Evolutionary conservation across 2,888 invertebrate genomes (phyloP), one percentile per base, ranked within the genome.

Genomic region (Carabus problematicus): DNA sequence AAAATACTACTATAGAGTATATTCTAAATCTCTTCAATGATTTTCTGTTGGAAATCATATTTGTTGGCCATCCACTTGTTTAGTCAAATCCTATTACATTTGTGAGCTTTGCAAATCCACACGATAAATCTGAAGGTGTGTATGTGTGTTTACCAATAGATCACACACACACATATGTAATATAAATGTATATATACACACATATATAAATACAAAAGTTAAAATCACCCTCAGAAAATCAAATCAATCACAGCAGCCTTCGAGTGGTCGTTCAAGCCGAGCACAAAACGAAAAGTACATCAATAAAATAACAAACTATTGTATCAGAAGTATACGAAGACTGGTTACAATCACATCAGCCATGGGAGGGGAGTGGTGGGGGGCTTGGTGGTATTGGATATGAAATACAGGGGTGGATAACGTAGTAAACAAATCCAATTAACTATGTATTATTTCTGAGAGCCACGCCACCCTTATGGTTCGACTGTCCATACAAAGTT

Each of bases 381-480:
- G 55, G 11, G 3, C 4, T 29, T 16, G 55, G 1, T 11, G 39
- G 55, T 14, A 19, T n/a, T 19, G 56, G 39, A 12, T 18, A 39
- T 39, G 56, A n/a, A 39, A 14, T 45, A 52, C 39, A 29, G 43
- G 58, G 41, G 43, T 40, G 67, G 39, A 7, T 19, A 16, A 19
- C 19, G 52, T 11, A 19, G 52, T 79, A 80, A 79, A 80, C 79
- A 80, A 80, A 80, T 80, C 80, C 80, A 80, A 80, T 80, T 80
- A 80, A 79, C 78, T 77, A 75, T 77, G 79, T 79, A 80, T 80
- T 79, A 79, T 79, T 79, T 78, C 78, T 79, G 79, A 78, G 78
- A 79, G 76, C 67, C 29, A 39, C 43, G 55, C 42, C 11, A 16
- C 12, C 52, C 52, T 16, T 2, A 14, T 14, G 1, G 11, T 12